phyloP scores from a whole-genome alignment of 2,113 vertebrate species.

The Prietella phreatophila region DNA sequence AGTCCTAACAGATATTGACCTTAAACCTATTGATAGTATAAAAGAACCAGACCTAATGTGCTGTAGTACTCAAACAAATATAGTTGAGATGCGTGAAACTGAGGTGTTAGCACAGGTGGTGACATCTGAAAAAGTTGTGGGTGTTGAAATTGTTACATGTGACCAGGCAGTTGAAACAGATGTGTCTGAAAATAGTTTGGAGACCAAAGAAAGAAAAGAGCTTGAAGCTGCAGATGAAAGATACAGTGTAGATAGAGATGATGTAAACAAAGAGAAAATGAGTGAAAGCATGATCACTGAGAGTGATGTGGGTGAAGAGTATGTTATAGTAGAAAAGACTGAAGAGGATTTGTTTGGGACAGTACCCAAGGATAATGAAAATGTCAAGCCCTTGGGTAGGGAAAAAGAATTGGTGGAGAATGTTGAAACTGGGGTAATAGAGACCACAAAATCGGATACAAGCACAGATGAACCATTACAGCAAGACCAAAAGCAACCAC shows the following conservation, averaged over 20 bases:
- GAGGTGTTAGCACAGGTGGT: constrained; percentile 22
- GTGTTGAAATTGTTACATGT: constrained; percentile 33
- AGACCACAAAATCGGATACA: constrained; percentile 19
- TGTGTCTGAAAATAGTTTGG: neutral
- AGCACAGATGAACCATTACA: constrained; percentile 43
- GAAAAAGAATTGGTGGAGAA: constrained; percentile 49
- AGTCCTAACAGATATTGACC: constrained; percentile 59
- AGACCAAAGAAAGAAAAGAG: constrained; percentile 9
- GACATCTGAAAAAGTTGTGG: constrained; percentile 45
- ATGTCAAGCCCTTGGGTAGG: constrained; percentile 40
- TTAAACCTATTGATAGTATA: constrained; percentile 45
- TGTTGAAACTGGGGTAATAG: constrained; percentile 22
- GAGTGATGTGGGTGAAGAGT: constrained; percentile 46
- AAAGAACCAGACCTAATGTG: constrained; percentile 44
- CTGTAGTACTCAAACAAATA: constrained; percentile 55
- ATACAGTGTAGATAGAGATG: constrained; percentile 21
- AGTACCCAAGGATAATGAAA: constrained; percentile 37
- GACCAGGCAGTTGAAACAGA: constrained; percentile 55
- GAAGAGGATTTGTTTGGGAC: constrained; percentile 47
- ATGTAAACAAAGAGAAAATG: constrained; percentile 28
- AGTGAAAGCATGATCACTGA: constrained; percentile 50
- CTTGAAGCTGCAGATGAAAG: neutral
- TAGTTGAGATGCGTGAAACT: constrained; percentile 27
- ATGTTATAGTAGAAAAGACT: constrained; percentile 50
- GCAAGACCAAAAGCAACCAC: constrained; percentile 45